Evolutionary conservation across 2,888 invertebrate genomes (phyloP).

Genomic region (Sinodicranocentrus sp.): DNA sequence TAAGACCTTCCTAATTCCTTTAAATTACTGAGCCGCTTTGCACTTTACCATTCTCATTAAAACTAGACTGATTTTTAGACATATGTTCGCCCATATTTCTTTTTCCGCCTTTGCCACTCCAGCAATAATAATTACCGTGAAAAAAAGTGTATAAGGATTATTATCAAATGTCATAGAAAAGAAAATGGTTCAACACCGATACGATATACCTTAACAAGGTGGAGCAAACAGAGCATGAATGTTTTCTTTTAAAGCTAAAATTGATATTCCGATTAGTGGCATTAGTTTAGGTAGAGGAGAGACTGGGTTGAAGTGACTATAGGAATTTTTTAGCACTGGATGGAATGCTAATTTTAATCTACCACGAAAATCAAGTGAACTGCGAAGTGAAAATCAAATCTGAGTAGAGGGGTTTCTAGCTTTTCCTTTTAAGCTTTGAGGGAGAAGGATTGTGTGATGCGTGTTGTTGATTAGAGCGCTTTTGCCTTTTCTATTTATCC

Average conservation of each 20-base stretch:
- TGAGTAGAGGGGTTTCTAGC: neutral
- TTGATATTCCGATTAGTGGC: constrained; percentile 52
- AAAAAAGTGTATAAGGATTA: too few relatives aligned
- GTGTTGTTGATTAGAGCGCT: constrained; percentile 42
- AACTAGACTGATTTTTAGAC: constrained; percentile 30
- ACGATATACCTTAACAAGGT: neutral
- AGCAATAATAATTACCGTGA: constrained; percentile 54
- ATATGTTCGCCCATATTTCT: constrained; percentile 34
- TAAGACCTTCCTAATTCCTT: constrained; percentile 52
- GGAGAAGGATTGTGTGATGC: constrained; percentile 21
- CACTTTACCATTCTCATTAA: constrained; percentile 55
- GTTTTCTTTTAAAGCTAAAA: constrained; percentile 37
- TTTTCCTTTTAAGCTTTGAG: neutral
- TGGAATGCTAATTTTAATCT: constrained; percentile 54
- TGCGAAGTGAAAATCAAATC: constrained; percentile 54
- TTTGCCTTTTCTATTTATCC: constrained; percentile 52
- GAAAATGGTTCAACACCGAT: constrained; percentile 32
- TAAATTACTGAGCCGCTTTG: constrained; percentile 49
- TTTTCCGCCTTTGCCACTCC: constrained; percentile 30
- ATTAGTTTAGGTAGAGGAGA: too few relatives aligned
- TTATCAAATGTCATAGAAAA: constrained; percentile 16
- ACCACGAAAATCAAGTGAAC: constrained; percentile 50
- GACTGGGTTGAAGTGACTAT: too few relatives aligned
- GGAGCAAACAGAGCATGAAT: neutral
- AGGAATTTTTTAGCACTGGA: constrained; percentile 12